Evolutionary conservation across 1,140 invertebrate genomes (phyloP), one percentile per base, ranked within the genome.

Genomic region (Caerostris darwini): DNA sequence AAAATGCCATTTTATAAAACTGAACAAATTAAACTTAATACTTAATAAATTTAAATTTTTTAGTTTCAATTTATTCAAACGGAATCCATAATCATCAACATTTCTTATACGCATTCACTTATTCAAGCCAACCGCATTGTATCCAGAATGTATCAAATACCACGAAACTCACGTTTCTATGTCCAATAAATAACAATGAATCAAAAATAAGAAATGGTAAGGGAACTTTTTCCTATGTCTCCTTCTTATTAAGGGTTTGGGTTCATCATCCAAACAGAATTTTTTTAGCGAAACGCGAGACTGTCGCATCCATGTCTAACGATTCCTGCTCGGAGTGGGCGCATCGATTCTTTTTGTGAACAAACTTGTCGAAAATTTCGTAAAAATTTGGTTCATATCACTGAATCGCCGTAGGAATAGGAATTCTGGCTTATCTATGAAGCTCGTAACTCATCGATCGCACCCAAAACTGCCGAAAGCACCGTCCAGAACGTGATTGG

Each of bases 351-450:
- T 77, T 77, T 77, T 77, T 77, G 34, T 77, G 71, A 19, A 53
- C 34, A 50, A 53, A 53, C 10, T 77, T 3, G 71, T 34, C 34
- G 71, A 77, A 7, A 12, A 77, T 77, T 77, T 77, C 71, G 34
- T 77, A 34, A 77, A 77, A 77, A 77, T 77, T 77, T 77, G 34
- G 34, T 77, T 77, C 71, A 53, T 77, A 77, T 77, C 50, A 77
- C 5, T 53, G 34, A 77, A 77, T 77, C 34, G 71, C 71, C 71
- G 34, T 77, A 77, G 71, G 71, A 77, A 77, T 53, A 77, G 71
- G 71, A 77, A 77, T 67, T n/a, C 71, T 77, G 34, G 19, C 50
- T 77, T 77, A 77, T 77, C 71, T 77, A 53, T 77, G 71, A 77
- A 50, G 34, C 53, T 77, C 34, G 61, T 77, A 77, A 77, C 71